Conservation (phyloP, 2,888 invertebrate genomes). For the Chymomyza fuscimana region DNA sequence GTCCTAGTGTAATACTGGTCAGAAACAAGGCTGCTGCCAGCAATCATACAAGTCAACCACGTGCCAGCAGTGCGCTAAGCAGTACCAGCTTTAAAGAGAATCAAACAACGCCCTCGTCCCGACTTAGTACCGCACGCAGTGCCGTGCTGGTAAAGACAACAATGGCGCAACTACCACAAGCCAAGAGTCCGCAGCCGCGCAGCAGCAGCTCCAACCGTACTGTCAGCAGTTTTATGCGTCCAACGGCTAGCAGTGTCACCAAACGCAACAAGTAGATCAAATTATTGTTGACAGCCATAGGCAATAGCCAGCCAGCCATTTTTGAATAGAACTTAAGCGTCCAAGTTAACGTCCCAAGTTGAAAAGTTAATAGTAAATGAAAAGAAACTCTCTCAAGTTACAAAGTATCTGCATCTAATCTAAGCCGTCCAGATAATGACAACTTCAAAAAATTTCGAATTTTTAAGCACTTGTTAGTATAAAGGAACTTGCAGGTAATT, state of each 20-base stretch:
- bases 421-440: slow-evolving; percentile 63
- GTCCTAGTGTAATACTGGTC: slow-evolving; percentile 78
- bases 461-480: slow-evolving; percentile 58
- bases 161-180: slow-evolving; percentile 58
- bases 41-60: slow-evolving; percentile 44
- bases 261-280: slow-evolving; percentile 80
- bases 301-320: background rate
- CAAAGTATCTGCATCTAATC: slow-evolving; percentile 47
- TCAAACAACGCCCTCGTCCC: slow-evolving; percentile 51
- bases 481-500: slow-evolving; percentile 37
- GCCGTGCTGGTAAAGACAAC: slow-evolving; percentile 74
- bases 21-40: slow-evolving; percentile 53
- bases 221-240: slow-evolving; percentile 88
- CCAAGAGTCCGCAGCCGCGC: slow-evolving; percentile 49
- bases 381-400: slow-evolving; percentile 17
- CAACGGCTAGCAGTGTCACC: slow-evolving; percentile 91
- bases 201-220: slow-evolving; percentile 61
- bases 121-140: slow-evolving; percentile 68
- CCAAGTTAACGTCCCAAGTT: slow-evolving; percentile 60
- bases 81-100: slow-evolving; percentile 81
- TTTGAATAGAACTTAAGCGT: slow-evolving; percentile 17
- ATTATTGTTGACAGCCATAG: slow-evolving; percentile 27
- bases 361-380: slow-evolving; percentile 34
- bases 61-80: slow-evolving; percentile 40
- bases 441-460: slow-evolving; percentile 61